These are phyloP conservation scores for Montipora efflorescens DNA, from an alignment of 64 coral and sea anemone species.

Conservation along the genomic window DNA sequence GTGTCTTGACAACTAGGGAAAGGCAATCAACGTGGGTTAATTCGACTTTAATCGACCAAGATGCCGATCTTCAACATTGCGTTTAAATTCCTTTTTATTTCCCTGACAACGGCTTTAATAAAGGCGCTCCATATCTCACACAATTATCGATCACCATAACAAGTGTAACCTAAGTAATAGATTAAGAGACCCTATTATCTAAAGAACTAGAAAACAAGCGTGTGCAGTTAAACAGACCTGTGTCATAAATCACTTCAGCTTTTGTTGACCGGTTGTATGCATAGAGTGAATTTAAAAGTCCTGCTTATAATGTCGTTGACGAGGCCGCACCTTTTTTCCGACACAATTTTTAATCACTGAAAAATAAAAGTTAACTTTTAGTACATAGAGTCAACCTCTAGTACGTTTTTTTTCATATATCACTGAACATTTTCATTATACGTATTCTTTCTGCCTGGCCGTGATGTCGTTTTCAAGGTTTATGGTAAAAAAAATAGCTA, in stretches of 20 bases:
- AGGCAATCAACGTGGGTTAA: too few species aligned
- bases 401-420: not conserved
- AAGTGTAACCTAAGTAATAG: not conserved
- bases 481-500: constrained; percentile 43
- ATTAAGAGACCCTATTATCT: not conserved
- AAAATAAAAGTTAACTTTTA: not conserved
- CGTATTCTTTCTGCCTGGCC: constrained; percentile 53
- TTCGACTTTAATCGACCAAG: too few species aligned
- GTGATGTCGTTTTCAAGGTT: constrained; percentile 54
- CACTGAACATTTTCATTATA: constrained; percentile 43
- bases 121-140: not conserved
- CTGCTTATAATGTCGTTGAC: not conserved
- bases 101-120: constrained; percentile 13
- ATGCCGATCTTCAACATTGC: too few species aligned
- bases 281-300: not conserved
- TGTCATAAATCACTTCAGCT: not conserved
- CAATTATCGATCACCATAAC: constrained; percentile 8
- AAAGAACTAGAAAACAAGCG: not conserved
- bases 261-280: not conserved
- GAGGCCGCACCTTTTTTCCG: not conserved
- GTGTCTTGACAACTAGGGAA: not conserved
- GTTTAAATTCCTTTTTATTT: constrained; percentile 11
- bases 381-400: too few species aligned
- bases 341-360: constrained; percentile 36
- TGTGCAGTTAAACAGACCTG: not conserved